A percentile compares a stretch with the other conserved stretches of the same genome.
These are phyloP conservation scores for Phyto melanocephala DNA, from an alignment of 2,888 invertebrate species.

Conservation along the genomic window DNA sequence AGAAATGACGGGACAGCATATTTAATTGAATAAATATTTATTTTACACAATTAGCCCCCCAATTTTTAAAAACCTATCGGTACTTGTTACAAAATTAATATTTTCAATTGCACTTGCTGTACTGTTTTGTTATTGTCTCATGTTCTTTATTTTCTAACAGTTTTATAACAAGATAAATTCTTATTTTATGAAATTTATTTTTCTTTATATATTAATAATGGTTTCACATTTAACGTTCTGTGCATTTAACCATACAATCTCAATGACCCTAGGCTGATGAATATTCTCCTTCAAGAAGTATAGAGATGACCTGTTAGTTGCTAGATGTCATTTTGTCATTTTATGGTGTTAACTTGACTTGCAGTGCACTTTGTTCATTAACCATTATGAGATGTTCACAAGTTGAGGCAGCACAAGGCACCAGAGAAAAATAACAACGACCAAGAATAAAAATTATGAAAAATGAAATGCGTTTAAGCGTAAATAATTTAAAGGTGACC, in stretches of 20 bases:
- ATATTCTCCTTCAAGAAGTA: conserved; percentile 11
- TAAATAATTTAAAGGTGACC: conserved; percentile 45
- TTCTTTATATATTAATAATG: conserved; percentile 38
- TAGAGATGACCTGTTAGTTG: conserved; percentile 42
- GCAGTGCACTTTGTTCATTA: conserved; percentile 51
- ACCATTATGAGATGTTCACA: conserved; percentile 27
- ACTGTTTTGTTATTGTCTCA: background rate
- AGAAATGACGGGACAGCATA: background rate
- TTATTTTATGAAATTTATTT: conserved; percentile 1
- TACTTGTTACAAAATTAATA: too few species aligned
- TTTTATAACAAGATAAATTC: too few species aligned
- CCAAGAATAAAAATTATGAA: background rate
- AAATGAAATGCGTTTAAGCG: conserved; percentile 53
- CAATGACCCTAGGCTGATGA: conserved; percentile 37
- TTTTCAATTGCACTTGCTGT: background rate
- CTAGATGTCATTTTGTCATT: conserved; percentile 62
- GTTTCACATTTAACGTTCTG: background rate
- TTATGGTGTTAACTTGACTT: conserved; percentile 66
- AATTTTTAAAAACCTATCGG: too few species aligned
- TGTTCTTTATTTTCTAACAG: too few species aligned
- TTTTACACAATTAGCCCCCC: too few species aligned
- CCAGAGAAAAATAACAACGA: conserved; percentile 1
- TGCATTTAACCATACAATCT: conserved; percentile 45
- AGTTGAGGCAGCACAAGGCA: background rate
- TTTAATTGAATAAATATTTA: too few species aligned